A percentile compares a stretch with the other conserved stretches of the same genome.
phyloP scores from a whole-genome alignment of 1,140 invertebrate species.

The Patella vulgata region DNA sequence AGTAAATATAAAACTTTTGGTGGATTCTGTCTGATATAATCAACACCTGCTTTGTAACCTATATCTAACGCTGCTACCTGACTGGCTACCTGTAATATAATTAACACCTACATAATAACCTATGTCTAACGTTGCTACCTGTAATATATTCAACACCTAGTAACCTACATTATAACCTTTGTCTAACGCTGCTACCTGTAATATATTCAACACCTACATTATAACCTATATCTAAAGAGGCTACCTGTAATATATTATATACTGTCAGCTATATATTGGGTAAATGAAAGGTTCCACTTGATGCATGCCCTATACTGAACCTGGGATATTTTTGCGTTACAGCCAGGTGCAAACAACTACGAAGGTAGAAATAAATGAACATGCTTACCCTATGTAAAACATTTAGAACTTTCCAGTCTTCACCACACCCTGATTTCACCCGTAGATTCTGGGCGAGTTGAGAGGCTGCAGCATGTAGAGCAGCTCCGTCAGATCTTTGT shows the following conservation, averaged over 20 bases:
- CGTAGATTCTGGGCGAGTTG: constrained; percentile 48
- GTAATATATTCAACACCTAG: neutral
- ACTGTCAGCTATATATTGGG: no score
- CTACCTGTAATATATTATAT: no score
- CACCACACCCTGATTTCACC: constrained; percentile 40
- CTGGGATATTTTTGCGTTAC: no score
- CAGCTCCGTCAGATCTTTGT: constrained; percentile 80
- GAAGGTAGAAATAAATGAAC: neutral
- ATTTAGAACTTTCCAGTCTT: constrained; percentile 85
- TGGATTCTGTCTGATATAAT: constrained; percentile 74
- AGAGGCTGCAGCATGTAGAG: constrained; percentile 62
- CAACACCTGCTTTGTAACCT: constrained; percentile 86
- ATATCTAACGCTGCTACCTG: constrained; percentile 97
- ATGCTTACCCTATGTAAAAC: constrained; percentile 86
- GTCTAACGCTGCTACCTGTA: neutral
- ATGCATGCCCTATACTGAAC: no score
- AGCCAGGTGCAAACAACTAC: no score
- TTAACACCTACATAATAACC: neutral
- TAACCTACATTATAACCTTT: neutral
- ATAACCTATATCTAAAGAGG: no score
- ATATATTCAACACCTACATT: no score
- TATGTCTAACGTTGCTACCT: no score
- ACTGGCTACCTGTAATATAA: constrained; percentile 64
- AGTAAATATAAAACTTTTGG: constrained; percentile 90
- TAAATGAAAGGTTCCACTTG: no score